Conservation (phyloP, 1,140 invertebrate species). For the Samia ricini region DNA sequence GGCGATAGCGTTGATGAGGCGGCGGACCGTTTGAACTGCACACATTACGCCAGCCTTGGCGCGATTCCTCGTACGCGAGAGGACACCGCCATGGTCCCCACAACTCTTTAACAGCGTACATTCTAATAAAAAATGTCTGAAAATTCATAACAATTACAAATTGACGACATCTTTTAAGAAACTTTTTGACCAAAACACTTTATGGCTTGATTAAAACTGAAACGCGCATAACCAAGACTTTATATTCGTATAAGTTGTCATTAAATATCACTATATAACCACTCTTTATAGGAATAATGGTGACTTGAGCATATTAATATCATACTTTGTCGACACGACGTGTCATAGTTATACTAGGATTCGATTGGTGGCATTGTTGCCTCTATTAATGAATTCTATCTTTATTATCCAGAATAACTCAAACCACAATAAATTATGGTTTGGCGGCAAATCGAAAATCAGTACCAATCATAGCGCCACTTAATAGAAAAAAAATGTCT, state of each 20-base stretch:
- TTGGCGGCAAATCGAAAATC: too few species aligned
- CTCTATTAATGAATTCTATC: too few species aligned
- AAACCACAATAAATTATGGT: too few species aligned
- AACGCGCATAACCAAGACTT: background rate
- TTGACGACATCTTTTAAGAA: background rate
- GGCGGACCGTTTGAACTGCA: conserved; percentile 59
- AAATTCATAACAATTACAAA: background rate
- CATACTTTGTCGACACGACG: too few species aligned
- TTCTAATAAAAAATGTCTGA: conserved; percentile 8
- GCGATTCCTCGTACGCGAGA: conserved; percentile 50
- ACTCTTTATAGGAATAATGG: too few species aligned
- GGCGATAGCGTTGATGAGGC: conserved; percentile 34
- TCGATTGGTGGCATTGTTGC: too few species aligned
- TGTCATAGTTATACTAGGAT: too few species aligned
- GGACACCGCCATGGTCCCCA: conserved; percentile 14
- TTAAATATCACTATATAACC: too few species aligned
- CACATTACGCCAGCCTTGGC: conserved; percentile 52
- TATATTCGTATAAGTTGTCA: background rate
- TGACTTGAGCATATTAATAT: too few species aligned
- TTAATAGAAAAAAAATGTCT: too few species aligned
- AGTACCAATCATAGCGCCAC: too few species aligned
- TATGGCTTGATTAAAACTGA: background rate
- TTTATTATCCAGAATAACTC: too few species aligned
- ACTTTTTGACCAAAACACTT: background rate
- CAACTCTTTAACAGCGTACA: background rate